Conservation (phyloP, 1,140 invertebrate genomes). For the Tetranychus urticae region DNA sequence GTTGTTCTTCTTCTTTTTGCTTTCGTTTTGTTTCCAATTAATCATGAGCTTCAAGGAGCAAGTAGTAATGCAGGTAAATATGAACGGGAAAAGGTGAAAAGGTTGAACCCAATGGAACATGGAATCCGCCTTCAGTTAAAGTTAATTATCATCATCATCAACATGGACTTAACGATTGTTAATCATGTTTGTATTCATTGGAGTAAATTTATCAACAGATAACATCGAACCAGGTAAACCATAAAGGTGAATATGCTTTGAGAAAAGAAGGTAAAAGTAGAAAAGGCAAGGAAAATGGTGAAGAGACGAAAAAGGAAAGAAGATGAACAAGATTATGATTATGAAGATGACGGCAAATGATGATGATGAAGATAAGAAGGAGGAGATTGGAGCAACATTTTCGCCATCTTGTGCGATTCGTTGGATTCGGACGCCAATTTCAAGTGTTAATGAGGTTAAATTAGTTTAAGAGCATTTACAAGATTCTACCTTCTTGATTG, state of each 20-base stretch:
- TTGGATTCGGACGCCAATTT: not conserved
- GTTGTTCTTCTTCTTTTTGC: too few species aligned
- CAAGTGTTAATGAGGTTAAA: not conserved
- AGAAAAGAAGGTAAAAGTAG: not conserved
- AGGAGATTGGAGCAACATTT: not conserved
- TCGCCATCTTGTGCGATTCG: not conserved
- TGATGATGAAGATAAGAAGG: not conserved
- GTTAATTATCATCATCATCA: too few species aligned
- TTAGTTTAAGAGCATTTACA: not conserved
- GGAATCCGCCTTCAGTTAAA: too few species aligned
- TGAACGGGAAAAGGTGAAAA: too few species aligned
- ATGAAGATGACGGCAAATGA: not conserved
- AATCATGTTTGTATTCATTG: too few species aligned
- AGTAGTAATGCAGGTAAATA: too few species aligned
- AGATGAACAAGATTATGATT: not conserved
- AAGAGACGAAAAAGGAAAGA: not conserved
- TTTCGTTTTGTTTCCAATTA: too few species aligned
- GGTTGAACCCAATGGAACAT: too few species aligned
- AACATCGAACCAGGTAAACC: not conserved
- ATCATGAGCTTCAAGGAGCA: too few species aligned
- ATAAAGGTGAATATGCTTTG: not conserved
- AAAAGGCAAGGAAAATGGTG: not conserved
- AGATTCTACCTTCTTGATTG: too few species aligned
- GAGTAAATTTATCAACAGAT: too few species aligned
- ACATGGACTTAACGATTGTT: too few species aligned